These are phyloP conservation scores for Poecilia velifera DNA, from an alignment of 2,797 vertebrate genomes.

Conservation along the genomic window DNA sequence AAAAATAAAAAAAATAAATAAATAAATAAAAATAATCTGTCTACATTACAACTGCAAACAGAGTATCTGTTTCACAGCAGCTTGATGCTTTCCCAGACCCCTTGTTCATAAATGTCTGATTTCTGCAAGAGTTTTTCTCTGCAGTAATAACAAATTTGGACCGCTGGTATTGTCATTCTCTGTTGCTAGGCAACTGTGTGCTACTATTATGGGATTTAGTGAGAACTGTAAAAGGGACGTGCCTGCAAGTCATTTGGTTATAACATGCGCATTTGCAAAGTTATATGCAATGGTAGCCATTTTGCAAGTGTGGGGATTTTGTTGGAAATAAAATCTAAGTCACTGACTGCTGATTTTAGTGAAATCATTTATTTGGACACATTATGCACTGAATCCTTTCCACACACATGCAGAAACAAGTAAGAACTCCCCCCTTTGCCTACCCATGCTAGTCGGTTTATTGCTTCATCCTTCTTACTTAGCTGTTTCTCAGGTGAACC, in stretches of 20 bases:
- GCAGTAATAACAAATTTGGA: constrained; percentile 57
- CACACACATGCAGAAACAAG: constrained; percentile 1
- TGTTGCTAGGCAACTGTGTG: constrained; percentile 72
- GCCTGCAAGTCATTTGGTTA: constrained; percentile 57
- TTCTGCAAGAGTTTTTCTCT: constrained; percentile 63
- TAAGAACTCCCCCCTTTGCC: neutral
- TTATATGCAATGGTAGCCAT: constrained; percentile 32
- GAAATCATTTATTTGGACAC: constrained; percentile 18
- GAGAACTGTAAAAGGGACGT: constrained; percentile 51
- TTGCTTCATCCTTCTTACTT: constrained; percentile 42
- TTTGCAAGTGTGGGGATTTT: constrained; percentile 30
- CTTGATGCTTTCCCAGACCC: constrained; percentile 66
- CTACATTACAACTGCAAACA: constrained; percentile 65
- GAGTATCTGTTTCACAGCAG: constrained; percentile 74
- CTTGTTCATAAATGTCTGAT: constrained; percentile 74
- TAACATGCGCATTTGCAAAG: constrained; percentile 23
- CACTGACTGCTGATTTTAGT: constrained; percentile 25
- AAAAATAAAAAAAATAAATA: constrained; percentile 60
- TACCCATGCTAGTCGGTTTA: constrained; percentile 45
- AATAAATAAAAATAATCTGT: constrained; percentile 67
- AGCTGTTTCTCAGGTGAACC: constrained; percentile 51
- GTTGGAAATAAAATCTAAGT: constrained; percentile 39
- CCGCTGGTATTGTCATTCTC: constrained; percentile 62
- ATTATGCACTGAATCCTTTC: neutral
- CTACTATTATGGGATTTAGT: constrained; percentile 75